A percentile compares a stretch with the other conserved stretches of the same genome.
phyloP scores from a whole-genome alignment of 2,797 vertebrate genomes.

The Pipistrellus pygmaeus region DNA sequence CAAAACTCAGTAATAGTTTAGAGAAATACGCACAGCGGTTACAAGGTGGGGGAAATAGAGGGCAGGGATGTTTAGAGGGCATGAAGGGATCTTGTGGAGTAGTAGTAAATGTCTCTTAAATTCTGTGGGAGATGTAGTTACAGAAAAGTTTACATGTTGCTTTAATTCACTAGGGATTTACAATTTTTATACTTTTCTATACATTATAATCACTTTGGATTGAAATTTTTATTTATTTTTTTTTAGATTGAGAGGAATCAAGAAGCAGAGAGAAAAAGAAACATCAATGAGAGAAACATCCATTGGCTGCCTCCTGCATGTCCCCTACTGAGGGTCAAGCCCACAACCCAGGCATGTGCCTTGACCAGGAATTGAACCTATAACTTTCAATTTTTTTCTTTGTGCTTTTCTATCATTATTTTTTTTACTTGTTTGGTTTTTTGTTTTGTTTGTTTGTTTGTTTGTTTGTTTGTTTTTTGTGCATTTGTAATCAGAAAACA shows the following conservation, averaged over 20 bases:
- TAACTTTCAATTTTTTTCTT: neutral
- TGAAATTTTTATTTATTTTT: neutral
- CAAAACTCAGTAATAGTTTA: neutral
- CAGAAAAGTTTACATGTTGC: neutral
- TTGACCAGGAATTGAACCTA: too few species aligned
- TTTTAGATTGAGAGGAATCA: too few species aligned
- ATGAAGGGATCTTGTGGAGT: neutral
- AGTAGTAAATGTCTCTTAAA: neutral
- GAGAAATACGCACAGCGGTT: neutral
- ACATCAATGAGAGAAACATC: too few species aligned
- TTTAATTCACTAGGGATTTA: conserved; percentile 4
- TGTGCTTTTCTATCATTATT: neutral
- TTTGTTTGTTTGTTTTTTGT: neutral
- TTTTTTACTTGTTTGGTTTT: neutral
- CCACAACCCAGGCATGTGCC: too few species aligned
- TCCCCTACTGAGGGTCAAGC: too few species aligned
- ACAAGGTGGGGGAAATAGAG: neutral
- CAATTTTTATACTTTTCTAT: neutral
- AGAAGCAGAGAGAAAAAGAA: too few species aligned
- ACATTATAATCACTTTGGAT: neutral
- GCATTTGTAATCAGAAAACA: neutral
- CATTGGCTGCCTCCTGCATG: too few species aligned
- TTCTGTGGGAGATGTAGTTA: neutral
- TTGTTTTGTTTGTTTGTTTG: too few species aligned
- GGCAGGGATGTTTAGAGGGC: neutral